These are phyloP conservation scores for Gallinago nigripennis DNA, from an alignment of 2,797 vertebrate genomes.

Conservation along the genomic window DNA sequence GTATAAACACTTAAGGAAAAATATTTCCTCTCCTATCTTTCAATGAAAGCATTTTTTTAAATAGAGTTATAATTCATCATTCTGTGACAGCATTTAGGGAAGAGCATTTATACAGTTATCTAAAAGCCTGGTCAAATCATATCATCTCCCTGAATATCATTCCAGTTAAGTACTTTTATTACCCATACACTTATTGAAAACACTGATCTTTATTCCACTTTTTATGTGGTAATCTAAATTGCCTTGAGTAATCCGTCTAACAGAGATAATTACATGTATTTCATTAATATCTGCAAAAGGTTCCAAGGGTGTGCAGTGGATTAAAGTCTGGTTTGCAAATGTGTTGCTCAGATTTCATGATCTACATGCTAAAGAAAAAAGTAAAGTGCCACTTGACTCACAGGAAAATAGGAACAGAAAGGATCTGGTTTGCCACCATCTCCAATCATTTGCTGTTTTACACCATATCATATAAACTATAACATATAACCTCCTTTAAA, in stretches of 20 bases:
- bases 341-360: background rate
- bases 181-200: background rate
- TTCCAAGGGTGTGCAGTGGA: background rate
- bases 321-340: background rate
- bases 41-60: constrained; percentile 29
- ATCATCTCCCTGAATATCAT: background rate
- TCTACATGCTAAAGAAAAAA: background rate
- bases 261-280: constrained; percentile 17
- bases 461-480: background rate
- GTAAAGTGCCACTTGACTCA: background rate
- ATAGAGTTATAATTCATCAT: constrained; percentile 49
- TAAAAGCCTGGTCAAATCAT: constrained; percentile 20
- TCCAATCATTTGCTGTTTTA: background rate
- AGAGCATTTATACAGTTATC: constrained; percentile 35
- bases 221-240: constrained; percentile 28
- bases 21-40: constrained; percentile 14
- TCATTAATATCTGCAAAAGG: constrained; percentile 24
- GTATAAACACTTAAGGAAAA: constrained; percentile 17
- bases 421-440: background rate
- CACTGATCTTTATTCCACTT: constrained; percentile 10
- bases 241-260: constrained; percentile 30
- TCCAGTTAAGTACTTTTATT: constrained; percentile 43
- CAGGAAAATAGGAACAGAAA: background rate
- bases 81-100: constrained; percentile 50
- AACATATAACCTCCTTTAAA: background rate